Conservation (phyloP, 2,113 vertebrate species). For the Zapus hudsonius region DNA sequence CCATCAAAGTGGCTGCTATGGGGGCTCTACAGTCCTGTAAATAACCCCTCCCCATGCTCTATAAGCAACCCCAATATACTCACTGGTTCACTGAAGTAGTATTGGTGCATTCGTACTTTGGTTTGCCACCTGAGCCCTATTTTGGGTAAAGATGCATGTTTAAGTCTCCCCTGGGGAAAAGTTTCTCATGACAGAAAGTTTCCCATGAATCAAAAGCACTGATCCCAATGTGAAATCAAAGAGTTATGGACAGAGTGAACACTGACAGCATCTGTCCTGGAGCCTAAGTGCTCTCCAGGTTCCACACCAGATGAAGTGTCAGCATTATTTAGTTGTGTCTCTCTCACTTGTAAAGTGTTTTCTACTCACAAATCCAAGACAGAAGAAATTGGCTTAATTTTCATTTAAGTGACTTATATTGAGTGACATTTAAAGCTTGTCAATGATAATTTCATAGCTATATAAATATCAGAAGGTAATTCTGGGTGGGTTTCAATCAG, state of each 20-base stretch:
- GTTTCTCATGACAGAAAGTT: too few relatives aligned
- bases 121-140: too few relatives aligned
- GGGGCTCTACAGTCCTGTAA: too few relatives aligned
- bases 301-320: not conserved
- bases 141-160: too few relatives aligned
- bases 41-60: too few relatives aligned
- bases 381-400: not conserved
- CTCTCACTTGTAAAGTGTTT: conserved; percentile 24
- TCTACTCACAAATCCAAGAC: conserved; percentile 4
- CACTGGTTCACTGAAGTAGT: too few relatives aligned
- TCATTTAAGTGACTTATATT: not conserved
- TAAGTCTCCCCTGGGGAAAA: too few relatives aligned
- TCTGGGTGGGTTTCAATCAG: not conserved
- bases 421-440: conserved; percentile 12
- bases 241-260: not conserved
- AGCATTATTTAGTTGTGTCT: not conserved
- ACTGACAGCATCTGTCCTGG: not conserved
- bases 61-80: too few relatives aligned
- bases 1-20: too few relatives aligned
- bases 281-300: not conserved
- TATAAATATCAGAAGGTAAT: conserved; percentile 25
- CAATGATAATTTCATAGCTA: conserved; percentile 10
- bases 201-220: not conserved
- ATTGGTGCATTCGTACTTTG: too few relatives aligned
- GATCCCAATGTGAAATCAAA: not conserved